Evolutionary conservation across 2,888 invertebrate genomes (phyloP).

Genomic region (Trachelus tabidus): DNA sequence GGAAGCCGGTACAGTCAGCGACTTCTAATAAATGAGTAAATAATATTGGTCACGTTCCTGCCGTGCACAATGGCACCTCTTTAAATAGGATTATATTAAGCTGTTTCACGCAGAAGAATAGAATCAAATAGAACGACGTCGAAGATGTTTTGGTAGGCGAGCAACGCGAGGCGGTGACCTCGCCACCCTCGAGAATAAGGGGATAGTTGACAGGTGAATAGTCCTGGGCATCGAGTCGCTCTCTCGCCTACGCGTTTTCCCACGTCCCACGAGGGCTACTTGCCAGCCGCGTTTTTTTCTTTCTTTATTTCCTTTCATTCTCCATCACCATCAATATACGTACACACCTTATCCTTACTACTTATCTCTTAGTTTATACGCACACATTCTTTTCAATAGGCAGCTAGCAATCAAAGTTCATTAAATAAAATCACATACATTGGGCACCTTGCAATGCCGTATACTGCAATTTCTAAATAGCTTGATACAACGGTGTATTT

Average conservation of each 20-base stretch:
- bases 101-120: slow-evolving; percentile 62
- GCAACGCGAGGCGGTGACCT: slow-evolving; percentile 36
- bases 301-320: neutral
- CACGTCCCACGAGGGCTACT: slow-evolving; percentile 40
- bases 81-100: slow-evolving; percentile 66
- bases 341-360: neutral
- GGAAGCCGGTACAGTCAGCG: slow-evolving; percentile 32
- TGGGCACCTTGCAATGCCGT: neutral
- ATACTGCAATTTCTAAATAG: neutral
- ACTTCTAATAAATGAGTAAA: slow-evolving; percentile 64
- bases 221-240: slow-evolving; percentile 31
- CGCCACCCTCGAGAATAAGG: slow-evolving; percentile 7
- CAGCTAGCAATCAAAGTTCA: neutral
- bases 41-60: slow-evolving; percentile 64
- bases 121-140: slow-evolving; percentile 62
- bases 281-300: slow-evolving; percentile 1
- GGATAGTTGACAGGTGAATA: slow-evolving; percentile 63
- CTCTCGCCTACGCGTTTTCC: slow-evolving; percentile 36
- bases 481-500: slow-evolving; percentile 7
- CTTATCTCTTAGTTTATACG: neutral
- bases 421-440: neutral
- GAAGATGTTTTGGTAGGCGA: slow-evolving; percentile 64
- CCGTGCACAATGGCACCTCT: slow-evolving; percentile 48
- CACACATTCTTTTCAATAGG: neutral
- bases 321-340: neutral